Evolutionary conservation across 2,888 invertebrate species (phyloP).

Genomic region (Lasioglossum figueresi): DNA sequence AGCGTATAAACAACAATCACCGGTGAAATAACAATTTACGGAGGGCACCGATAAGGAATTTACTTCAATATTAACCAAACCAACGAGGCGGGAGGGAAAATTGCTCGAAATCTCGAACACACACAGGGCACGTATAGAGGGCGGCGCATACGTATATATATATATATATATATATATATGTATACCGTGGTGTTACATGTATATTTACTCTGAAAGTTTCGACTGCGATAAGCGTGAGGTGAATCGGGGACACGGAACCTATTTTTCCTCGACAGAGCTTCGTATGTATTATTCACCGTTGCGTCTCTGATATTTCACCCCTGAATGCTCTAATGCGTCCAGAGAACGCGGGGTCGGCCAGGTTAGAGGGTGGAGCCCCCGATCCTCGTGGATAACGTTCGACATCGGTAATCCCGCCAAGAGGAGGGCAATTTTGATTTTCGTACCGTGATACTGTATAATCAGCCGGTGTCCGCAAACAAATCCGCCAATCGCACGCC

Average conservation of each 20-base stretch:
- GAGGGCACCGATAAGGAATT: neutral
- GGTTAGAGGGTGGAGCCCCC: constrained; percentile 8
- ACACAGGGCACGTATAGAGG: neutral
- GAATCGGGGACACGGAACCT: constrained; percentile 49
- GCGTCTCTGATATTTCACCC: constrained; percentile 78
- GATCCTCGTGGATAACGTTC: constrained; percentile 50
- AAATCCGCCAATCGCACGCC: neutral
- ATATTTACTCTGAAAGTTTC: constrained; percentile 38
- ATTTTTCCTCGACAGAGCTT: constrained; percentile 56
- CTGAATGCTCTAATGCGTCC: constrained; percentile 77
- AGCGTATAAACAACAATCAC: neutral
- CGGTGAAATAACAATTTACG: neutral
- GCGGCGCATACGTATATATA: constrained; percentile 8
- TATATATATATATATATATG: constrained; percentile 12
- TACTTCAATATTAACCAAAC: constrained; percentile 4
- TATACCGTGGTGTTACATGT: constrained; percentile 10
- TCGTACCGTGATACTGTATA: neutral
- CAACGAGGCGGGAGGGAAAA: neutral
- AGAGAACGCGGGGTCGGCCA: constrained; percentile 31
- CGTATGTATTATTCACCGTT: constrained; percentile 79
- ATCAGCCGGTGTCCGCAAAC: neutral
- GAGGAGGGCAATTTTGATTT: constrained; percentile 39
- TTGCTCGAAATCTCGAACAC: constrained; percentile 4
- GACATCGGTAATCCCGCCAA: constrained; percentile 61
- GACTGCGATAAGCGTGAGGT: constrained; percentile 44